A percentile compares a stretch with the other conserved stretches of the same genome.
Evolutionary conservation across 2,888 invertebrate genomes (phyloP).

Genomic region (Pristionchus fissidentatus): DNA sequence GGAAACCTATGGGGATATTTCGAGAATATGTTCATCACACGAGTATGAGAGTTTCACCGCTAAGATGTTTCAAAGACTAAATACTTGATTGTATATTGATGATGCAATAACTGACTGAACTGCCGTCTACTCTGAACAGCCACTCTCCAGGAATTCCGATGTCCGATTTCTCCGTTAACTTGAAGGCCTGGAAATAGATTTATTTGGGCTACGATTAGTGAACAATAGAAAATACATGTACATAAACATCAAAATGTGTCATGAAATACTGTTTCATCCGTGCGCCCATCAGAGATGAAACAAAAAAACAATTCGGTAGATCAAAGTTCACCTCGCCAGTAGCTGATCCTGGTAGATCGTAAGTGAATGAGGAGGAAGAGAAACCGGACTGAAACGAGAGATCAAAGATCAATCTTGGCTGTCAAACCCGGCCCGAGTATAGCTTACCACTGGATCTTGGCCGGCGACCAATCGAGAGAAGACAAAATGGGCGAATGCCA

Average conservation of each 20-base stretch:
- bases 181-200: conserved; percentile 58
- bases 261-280: too few species aligned
- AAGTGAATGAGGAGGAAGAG: conserved; percentile 55
- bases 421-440: background rate
- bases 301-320: background rate
- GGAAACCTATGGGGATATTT: too few species aligned
- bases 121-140: conserved; percentile 73
- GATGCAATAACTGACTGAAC: conserved; percentile 48
- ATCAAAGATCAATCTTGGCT: too few species aligned
- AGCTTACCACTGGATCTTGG: conserved; percentile 68
- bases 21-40: too few species aligned
- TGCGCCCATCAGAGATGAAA: conserved; percentile 14
- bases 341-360: conserved; percentile 73
- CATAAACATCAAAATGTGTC: too few species aligned
- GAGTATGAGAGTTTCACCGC: too few species aligned
- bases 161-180: conserved; percentile 72
- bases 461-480: conserved; percentile 70
- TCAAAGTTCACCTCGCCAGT: conserved; percentile 53
- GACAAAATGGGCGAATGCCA: conserved; percentile 74
- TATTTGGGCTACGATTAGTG: too few species aligned
- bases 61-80: too few species aligned
- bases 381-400: conserved; percentile 63
- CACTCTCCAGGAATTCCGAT: conserved; percentile 76
- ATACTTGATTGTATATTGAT: background rate
- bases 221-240: too few species aligned